phyloP scores from a whole-genome alignment of 2,797 vertebrate genomes.

The Hephaestus fuliginosus region DNA sequence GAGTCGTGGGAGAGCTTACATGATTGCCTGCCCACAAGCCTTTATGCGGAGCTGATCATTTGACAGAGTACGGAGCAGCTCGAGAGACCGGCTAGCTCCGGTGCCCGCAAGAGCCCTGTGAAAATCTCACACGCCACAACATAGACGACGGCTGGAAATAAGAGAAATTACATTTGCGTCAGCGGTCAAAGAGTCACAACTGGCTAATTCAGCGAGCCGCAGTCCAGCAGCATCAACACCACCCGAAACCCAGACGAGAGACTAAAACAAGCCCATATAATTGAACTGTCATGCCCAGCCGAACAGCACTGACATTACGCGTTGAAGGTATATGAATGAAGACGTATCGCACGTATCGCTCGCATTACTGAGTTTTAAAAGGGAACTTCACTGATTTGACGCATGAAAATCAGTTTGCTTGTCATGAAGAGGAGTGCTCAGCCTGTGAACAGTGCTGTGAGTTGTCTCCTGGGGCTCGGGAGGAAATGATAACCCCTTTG shows the following conservation, averaged over 20 bases:
- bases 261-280: slow-evolving; percentile 43
- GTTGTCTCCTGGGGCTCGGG: neutral
- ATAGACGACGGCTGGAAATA: slow-evolving; percentile 51
- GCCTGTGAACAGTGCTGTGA: neutral
- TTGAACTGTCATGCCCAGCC: slow-evolving; percentile 57
- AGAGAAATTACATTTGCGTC: slow-evolving; percentile 57
- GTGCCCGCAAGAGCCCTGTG: slow-evolving; percentile 21
- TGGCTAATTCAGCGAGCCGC: slow-evolving; percentile 61
- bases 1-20: slow-evolving; percentile 64
- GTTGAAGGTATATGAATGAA: slow-evolving; percentile 20
- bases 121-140: slow-evolving; percentile 52
- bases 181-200: slow-evolving; percentile 48
- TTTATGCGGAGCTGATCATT: slow-evolving; percentile 64
- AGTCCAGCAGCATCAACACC: slow-evolving; percentile 6
- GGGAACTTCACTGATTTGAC: neutral
- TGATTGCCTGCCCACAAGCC: slow-evolving; percentile 64
- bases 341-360: neutral
- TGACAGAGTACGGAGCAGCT: slow-evolving; percentile 59
- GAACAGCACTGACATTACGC: slow-evolving; percentile 15
- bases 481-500: neutral
- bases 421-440: neutral
- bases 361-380: slow-evolving; percentile 9
- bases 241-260: slow-evolving; percentile 35
- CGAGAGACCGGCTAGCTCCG: slow-evolving; percentile 25
- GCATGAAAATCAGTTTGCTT: neutral